These are phyloP conservation scores for Caenorhabditis japonica DNA, from an alignment of 2,888 invertebrate genomes.

Conservation along the genomic window DNA sequence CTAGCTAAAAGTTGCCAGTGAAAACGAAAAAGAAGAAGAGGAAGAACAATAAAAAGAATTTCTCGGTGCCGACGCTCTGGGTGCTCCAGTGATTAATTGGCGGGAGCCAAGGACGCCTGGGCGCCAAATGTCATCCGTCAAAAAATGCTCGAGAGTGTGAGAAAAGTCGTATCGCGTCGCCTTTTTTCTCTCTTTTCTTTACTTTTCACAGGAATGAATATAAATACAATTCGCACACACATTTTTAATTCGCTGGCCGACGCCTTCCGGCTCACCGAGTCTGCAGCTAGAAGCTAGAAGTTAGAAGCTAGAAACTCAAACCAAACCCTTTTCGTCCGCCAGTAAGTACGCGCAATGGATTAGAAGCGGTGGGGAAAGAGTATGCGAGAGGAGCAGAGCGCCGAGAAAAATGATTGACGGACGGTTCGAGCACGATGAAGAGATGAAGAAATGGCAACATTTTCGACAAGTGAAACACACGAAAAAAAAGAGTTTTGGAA, in stretches of 20 bases:
- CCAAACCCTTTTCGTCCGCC: constrained; percentile 9
- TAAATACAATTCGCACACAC: constrained; percentile 30
- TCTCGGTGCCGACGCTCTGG: constrained; percentile 6
- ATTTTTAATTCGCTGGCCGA: constrained; percentile 32
- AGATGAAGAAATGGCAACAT: constrained; percentile 21
- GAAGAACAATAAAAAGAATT: constrained; percentile 51
- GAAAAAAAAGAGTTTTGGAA: constrained; percentile 18
- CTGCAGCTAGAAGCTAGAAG: constrained; percentile 7
- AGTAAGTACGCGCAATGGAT: constrained; percentile 11
- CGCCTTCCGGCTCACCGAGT: constrained; percentile 36
- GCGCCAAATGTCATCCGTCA: constrained; percentile 50
- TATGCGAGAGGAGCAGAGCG: constrained; percentile 32
- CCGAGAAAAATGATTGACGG: constrained; percentile 42
- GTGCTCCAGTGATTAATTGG: constrained; percentile 53
- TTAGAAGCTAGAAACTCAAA: constrained; percentile 7
- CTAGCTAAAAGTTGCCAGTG: too few relatives aligned
- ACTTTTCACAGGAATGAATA: too few relatives aligned
- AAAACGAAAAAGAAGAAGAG: background rate
- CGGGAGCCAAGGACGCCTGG: constrained; percentile 40
- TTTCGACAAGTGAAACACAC: too few relatives aligned
- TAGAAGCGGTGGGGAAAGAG: background rate
- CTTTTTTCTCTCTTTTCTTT: constrained; percentile 6
- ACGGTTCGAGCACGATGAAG: constrained; percentile 18
- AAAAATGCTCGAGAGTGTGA: constrained; percentile 17
- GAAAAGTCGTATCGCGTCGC: constrained; percentile 7